Evolutionary conservation across 2,797 vertebrate genomes (phyloP).

Genomic region (Astyanax mexicanus): DNA sequence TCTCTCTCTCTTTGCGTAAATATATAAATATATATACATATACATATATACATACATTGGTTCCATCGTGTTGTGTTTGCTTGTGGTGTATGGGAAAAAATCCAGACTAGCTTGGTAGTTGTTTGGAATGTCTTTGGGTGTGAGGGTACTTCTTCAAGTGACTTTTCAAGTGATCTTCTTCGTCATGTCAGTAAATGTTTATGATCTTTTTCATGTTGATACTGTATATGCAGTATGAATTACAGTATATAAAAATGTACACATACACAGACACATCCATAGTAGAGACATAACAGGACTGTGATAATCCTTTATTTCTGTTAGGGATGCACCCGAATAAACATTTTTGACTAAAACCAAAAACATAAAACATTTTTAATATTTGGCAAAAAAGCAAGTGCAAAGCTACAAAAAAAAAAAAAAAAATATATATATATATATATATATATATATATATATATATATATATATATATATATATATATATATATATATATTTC

Average conservation of each 20-base stretch:
- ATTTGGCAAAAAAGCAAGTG: too few relatives aligned
- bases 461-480: too few relatives aligned
- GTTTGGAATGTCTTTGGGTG: slow-evolving; percentile 50
- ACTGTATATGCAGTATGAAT: slow-evolving; percentile 30
- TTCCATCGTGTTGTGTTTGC: slow-evolving; percentile 38
- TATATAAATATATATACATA: neutral
- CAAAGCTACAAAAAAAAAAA: too few relatives aligned
- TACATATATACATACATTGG: slow-evolving; percentile 3
- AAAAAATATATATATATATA: too few relatives aligned
- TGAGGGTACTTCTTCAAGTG: slow-evolving; percentile 43
- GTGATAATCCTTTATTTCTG: too few relatives aligned
- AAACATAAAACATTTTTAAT: too few relatives aligned
- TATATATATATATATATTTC: too few relatives aligned
- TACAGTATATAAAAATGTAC: slow-evolving; percentile 17
- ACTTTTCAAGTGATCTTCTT: slow-evolving; percentile 31
- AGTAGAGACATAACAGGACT: slow-evolving; percentile 41
- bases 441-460: too few relatives aligned
- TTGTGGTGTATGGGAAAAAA: slow-evolving; percentile 41
- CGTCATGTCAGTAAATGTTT: slow-evolving; percentile 31
- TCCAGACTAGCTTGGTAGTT: slow-evolving; percentile 20
- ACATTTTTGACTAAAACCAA: too few relatives aligned
- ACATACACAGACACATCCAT: slow-evolving; percentile 30
- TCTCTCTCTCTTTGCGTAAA: neutral
- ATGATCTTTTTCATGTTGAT: slow-evolving; percentile 40
- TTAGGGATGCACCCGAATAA: too few relatives aligned